Evolutionary conservation across 2,113 vertebrate genomes (phyloP), one percentile per base, ranked within the genome.

Genomic region (Mohoua ochrocephala): DNA sequence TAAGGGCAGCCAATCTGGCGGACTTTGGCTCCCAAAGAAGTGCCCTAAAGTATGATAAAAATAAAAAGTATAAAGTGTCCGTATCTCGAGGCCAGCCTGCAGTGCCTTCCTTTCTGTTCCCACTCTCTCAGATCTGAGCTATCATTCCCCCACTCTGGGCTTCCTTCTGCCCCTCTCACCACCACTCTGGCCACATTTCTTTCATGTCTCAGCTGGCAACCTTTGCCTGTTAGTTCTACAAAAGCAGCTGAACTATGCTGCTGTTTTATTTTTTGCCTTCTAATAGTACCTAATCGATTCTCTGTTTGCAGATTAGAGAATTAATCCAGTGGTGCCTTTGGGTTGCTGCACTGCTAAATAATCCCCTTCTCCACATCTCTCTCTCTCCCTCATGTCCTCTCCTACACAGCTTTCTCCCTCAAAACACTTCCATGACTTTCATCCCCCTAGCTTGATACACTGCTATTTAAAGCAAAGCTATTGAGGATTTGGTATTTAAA

Each of bases 401-500:
- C 47, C 24, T 63, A 23, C 27, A n/a, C 12, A 67, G 52, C 13
- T 13, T 91, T 88, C 28, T 71, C n/a, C 15, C 28, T 18, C 10
- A 47, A 35, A 59, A n/a, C 12, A 31, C 26, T 84, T 56, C 54
- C 21, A 74, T 17, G 49, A 3, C 24, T 91, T 84, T 82, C 61
- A 52, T 18, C 17, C 21, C 24, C 14, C 23, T 13, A 52, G 33
- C 44, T 44, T 56, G 33, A 39, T 69, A 52, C 6, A 3, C 5
- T 68, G 41, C 61, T 93, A 76, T 91, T 65, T 70, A 61, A 94
- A 84, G 47, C 26, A 84, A 44, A 87, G 23, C 37, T 91, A 74
- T 56, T 45, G 87, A 64, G 50, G 42, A 69, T 79, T 71, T 83
- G 42, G 9, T 92, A 70, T 92, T 94, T 91, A 87, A 89, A 82